These are phyloP conservation scores for Plagodis pulveraria DNA, from an alignment of 2,888 invertebrate species.

Conservation along the genomic window DNA sequence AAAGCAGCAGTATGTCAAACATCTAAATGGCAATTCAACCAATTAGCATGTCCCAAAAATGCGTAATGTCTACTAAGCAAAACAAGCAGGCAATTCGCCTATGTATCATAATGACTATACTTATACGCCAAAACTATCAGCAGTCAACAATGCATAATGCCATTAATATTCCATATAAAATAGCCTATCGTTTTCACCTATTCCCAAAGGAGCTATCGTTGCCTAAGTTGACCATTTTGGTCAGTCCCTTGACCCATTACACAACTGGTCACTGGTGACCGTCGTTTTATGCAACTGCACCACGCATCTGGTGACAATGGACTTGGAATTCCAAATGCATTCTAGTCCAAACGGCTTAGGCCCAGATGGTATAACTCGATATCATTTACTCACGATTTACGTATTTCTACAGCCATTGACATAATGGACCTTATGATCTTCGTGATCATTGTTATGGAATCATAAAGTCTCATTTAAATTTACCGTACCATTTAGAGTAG, in stretches of 20 bases:
- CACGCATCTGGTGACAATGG: conserved; percentile 72
- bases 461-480: background rate
- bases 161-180: conserved; percentile 21
- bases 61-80: too few relatives aligned
- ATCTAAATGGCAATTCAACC: too few relatives aligned
- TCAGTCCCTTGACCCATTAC: conserved; percentile 66
- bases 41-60: too few relatives aligned
- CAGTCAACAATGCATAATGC: conserved; percentile 10
- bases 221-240: conserved; percentile 52
- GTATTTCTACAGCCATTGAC: conserved; percentile 11
- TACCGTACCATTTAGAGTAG: too few relatives aligned
- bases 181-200: conserved; percentile 24
- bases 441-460: background rate
- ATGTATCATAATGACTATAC: too few relatives aligned
- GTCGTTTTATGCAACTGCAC: conserved; percentile 61
- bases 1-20: too few relatives aligned
- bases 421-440: background rate
- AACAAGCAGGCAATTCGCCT: too few relatives aligned
- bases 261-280: conserved; percentile 53
- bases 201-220: conserved; percentile 56
- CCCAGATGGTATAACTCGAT: conserved; percentile 48
- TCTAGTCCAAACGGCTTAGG: conserved; percentile 49
- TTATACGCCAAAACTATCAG: background rate
- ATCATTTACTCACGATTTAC: conserved; percentile 42
- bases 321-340: conserved; percentile 67